Conservation (phyloP, 2,888 invertebrate genomes). For the Patella ulyssiponensis region DNA sequence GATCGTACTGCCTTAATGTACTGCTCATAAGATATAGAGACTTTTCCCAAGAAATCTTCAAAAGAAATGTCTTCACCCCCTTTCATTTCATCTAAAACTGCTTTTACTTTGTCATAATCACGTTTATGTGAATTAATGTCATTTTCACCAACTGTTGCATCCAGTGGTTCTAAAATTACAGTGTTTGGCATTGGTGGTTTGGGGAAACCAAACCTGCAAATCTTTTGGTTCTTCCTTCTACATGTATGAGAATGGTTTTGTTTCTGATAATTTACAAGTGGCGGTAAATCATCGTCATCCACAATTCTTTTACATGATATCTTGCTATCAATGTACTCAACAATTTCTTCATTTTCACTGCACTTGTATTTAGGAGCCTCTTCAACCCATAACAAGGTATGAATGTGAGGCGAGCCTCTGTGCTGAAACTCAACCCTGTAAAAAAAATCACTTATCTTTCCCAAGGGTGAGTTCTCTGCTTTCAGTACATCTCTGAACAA, state of each 20-base stretch:
- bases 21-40: constrained; percentile 1
- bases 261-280: no score
- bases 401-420: constrained; percentile 49
- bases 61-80: no score
- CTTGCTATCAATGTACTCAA: constrained; percentile 30
- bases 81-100: no score
- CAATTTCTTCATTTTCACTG: constrained; percentile 30
- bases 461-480: constrained; percentile 33
- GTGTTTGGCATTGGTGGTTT: constrained; percentile 9
- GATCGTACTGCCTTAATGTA: constrained; percentile 10
- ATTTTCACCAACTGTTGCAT: background rate
- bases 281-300: no score
- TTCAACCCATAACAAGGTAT: constrained; percentile 44
- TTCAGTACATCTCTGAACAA: constrained; percentile 34
- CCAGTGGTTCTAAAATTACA: constrained; percentile 9
- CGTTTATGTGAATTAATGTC: no score
- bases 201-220: constrained; percentile 16
- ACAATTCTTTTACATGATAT: constrained; percentile 32
- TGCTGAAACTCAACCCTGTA: constrained; percentile 52
- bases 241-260: no score
- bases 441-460: constrained; percentile 41
- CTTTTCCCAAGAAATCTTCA: background rate
- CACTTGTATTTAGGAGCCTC: constrained; percentile 37
- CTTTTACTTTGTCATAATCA: background rate
- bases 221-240: background rate